phyloP scores from a whole-genome alignment of 2,888 invertebrate genomes.

The Cryptocheilus praepositus region DNA sequence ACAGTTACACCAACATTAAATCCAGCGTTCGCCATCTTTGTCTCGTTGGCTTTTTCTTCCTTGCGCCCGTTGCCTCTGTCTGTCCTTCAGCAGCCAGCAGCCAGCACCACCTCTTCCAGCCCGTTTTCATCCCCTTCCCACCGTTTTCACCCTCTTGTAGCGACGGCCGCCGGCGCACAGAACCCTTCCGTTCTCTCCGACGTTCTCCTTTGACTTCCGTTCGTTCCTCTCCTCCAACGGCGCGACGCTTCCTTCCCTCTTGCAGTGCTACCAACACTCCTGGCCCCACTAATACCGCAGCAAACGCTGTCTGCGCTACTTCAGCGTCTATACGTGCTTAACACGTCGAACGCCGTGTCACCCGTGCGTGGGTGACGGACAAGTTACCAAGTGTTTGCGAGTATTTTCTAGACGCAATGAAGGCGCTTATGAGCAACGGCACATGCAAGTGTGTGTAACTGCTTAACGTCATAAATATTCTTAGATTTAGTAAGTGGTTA shows the following conservation, averaged over 20 bases:
- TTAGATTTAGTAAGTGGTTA: too few species aligned
- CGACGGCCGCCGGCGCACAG: slow-evolving; percentile 32
- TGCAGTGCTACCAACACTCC: slow-evolving; percentile 2
- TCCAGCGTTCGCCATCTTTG: too few species aligned
- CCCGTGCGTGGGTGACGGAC: too few species aligned
- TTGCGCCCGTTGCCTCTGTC: background rate
- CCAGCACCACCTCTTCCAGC: slow-evolving; percentile 12
- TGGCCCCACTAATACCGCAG: background rate
- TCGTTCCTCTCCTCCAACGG: slow-evolving; percentile 50
- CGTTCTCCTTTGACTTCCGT: slow-evolving; percentile 66
- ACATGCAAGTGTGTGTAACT: too few species aligned
- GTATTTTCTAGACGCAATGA: too few species aligned
- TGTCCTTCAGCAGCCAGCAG: slow-evolving; percentile 30
- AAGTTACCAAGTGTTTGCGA: too few species aligned
- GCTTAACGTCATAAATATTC: too few species aligned
- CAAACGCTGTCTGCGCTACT: background rate
- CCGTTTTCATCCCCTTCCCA: slow-evolving; percentile 25
- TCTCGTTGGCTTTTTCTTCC: too few species aligned
- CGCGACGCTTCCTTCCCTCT: slow-evolving; percentile 4
- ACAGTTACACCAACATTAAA: too few species aligned
- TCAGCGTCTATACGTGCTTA: background rate
- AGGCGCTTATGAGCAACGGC: too few species aligned
- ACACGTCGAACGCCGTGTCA: too few species aligned
- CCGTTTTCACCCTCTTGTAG: slow-evolving; percentile 11
- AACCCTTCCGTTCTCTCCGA: slow-evolving; percentile 62